These are phyloP conservation scores for Engystomops pustulosus DNA, from an alignment of 2,113 vertebrate genomes.

Conservation along the genomic window DNA sequence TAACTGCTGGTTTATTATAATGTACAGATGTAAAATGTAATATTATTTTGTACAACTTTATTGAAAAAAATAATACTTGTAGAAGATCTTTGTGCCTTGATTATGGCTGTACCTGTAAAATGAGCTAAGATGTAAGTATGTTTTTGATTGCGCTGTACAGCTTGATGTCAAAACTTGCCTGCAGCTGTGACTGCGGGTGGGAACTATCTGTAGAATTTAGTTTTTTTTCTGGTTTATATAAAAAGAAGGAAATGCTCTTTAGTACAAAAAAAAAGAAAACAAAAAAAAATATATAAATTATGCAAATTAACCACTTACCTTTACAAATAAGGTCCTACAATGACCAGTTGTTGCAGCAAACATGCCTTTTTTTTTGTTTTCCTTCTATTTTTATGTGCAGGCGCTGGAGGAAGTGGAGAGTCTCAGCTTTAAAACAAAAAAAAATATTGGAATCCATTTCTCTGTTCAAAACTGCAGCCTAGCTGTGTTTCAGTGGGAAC, in stretches of 20 bases:
- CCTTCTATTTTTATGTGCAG: constrained; percentile 60
- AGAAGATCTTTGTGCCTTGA: constrained; percentile 98
- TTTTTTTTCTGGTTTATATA: constrained; percentile 87
- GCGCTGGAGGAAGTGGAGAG: constrained; percentile 67
- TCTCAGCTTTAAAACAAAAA: constrained; percentile 81
- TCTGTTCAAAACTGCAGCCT: constrained; percentile 85
- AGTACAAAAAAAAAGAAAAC: constrained; percentile 77
- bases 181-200: constrained; percentile 83
- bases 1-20: constrained; percentile 90
- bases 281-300: constrained; percentile 86
- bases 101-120: constrained; percentile 93
- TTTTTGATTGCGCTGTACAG: constrained; percentile 94
- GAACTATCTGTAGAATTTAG: constrained; percentile 87
- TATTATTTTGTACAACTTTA: constrained; percentile 99
- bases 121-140: constrained; percentile 94
- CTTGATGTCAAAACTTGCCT: constrained; percentile 88
- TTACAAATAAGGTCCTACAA: constrained; percentile 73
- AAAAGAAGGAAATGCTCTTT: constrained; percentile 85
- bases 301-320: constrained; percentile 89
- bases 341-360: constrained; percentile 82
- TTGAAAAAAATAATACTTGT: constrained; percentile 94
- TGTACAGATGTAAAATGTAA: constrained; percentile 98
- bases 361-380: constrained; percentile 82
- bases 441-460: constrained; percentile 81
- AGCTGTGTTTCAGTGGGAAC: constrained; percentile 87